A percentile compares a stretch with the other conserved stretches of the same genome.
phyloP scores from a whole-genome alignment of 1,140 invertebrate species.

The Calliphora vicina region DNA sequence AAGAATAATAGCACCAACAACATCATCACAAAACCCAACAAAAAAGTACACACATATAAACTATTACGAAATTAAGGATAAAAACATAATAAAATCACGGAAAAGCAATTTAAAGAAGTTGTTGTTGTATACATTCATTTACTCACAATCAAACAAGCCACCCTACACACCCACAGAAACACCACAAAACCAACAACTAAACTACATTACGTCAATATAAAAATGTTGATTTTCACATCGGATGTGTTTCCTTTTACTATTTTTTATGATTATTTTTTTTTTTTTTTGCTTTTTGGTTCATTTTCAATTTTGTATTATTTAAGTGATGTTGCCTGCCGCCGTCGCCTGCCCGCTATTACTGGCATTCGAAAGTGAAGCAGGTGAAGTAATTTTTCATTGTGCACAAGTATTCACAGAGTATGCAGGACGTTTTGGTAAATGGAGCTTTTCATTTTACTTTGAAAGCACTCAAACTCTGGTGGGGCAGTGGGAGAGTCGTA shows the following conservation, averaged over 20 bases:
- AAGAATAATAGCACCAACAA: neutral
- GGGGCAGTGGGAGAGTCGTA: neutral
- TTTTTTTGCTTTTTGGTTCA: neutral
- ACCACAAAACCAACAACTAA: neutral
- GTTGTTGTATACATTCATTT: neutral
- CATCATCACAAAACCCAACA: neutral
- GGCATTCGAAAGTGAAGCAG: neutral
- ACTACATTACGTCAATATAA: neutral
- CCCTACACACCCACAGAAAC: neutral
- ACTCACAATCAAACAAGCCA: neutral
- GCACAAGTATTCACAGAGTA: neutral
- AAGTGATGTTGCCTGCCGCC: neutral
- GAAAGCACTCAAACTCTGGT: too few species aligned
- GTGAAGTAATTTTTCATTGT: neutral
- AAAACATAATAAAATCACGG: conserved; percentile 9
- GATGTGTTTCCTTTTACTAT: neutral
- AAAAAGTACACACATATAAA: neutral
- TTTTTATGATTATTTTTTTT: neutral
- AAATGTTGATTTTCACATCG: neutral
- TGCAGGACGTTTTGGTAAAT: neutral
- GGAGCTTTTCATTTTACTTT: neutral
- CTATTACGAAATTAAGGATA: conserved; percentile 14
- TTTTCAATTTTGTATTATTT: neutral
- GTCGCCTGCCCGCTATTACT: neutral
- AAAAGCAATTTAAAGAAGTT: conserved; percentile 11